Base-by-base conservation (phyloP, 2,113 vertebrate genomes). In the Dasyprocta punctata region DNA sequence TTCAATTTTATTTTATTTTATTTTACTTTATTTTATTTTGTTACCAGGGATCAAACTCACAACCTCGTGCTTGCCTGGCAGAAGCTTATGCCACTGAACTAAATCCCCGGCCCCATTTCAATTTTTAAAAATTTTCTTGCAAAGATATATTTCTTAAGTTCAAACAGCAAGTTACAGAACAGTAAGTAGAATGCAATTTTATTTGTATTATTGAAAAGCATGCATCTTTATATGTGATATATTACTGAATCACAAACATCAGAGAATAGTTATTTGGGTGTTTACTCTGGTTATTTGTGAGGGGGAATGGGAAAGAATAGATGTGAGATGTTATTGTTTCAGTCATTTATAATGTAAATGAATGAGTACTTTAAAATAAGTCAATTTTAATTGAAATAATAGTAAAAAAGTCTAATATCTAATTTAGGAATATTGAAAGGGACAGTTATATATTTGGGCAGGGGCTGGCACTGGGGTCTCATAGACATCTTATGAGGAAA, bases 61-160 rank as follows among this genome's bases (percentile, higher is more conserved):
- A n/a, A n/a, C n/a, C n/a, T n/a, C n/a, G n/a, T n/a, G n/a, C n/a
- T n/a, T n/a, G n/a, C n/a, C n/a, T n/a, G n/a, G n/a, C n/a, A n/a
- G n/a, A n/a, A n/a, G n/a, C n/a, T n/a, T n/a, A n/a, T n/a, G n/a
- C n/a, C n/a, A n/a, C n/a, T n/a, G n/a, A n/a, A n/a, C n/a, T n/a
- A n/a, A n/a, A n/a, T n/a, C n/a, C n/a, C n/a, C n/a, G n/a, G n/a
- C n/a, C n/a, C n/a, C n/a, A 20, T n/a, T 56, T n/a, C 56, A 81
- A 36, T 81, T 38, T n/a, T 20, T 19, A 69, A 30, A 65, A 65
- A 36, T 22, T 80, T 80, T 52, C n/a, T 88, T 81, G 60, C 63
- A 92, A 92, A 89, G 61, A 71, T 12, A 14, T 30, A 52, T 52
- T 86, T 89, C 73, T 90, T 77, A 73, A 96, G 38, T 92, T 92